phyloP scores from a whole-genome alignment of 2,888 invertebrate genomes.

The Thyatira batis region DNA sequence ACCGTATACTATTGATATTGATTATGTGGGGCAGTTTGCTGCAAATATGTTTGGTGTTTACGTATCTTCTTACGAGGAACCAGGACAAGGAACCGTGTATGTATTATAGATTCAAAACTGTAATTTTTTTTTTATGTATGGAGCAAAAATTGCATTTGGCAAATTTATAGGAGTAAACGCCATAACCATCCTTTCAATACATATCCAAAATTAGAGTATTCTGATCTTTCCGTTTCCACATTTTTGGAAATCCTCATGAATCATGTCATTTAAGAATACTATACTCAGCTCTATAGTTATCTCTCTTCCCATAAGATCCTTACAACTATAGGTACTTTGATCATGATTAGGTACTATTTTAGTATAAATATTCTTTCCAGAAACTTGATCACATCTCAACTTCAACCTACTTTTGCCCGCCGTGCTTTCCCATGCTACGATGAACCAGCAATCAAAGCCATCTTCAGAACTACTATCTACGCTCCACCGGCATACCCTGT shows the following conservation, averaged over 20 bases:
- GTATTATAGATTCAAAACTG: constrained; percentile 27
- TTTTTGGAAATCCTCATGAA: no score
- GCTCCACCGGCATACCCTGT: constrained; percentile 66
- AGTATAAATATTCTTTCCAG: constrained; percentile 40
- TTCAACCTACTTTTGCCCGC: constrained; percentile 85
- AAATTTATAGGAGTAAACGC: no score
- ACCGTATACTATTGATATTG: constrained; percentile 77
- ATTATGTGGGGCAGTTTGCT: constrained; percentile 81
- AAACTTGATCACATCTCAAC: constrained; percentile 85
- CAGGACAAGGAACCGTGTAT: constrained; percentile 46
- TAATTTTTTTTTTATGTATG: background rate
- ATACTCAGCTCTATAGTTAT: no score
- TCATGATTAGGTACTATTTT: background rate
- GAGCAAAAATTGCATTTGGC: no score
- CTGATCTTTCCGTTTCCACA: no score
- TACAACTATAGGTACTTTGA: no score
- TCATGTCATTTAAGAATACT: no score
- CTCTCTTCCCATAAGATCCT: no score
- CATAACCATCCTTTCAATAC: no score
- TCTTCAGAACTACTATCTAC: constrained; percentile 84
- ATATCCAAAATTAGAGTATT: no score
- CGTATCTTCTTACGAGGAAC: constrained; percentile 75
- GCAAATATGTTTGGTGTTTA: constrained; percentile 85
- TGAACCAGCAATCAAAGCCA: constrained; percentile 86
- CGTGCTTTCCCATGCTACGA: constrained; percentile 90